A percentile compares a stretch with the other conserved stretches of the same genome.
Conservation (phyloP, 1,140 invertebrate genomes). For the Megalopta genalis region DNA sequence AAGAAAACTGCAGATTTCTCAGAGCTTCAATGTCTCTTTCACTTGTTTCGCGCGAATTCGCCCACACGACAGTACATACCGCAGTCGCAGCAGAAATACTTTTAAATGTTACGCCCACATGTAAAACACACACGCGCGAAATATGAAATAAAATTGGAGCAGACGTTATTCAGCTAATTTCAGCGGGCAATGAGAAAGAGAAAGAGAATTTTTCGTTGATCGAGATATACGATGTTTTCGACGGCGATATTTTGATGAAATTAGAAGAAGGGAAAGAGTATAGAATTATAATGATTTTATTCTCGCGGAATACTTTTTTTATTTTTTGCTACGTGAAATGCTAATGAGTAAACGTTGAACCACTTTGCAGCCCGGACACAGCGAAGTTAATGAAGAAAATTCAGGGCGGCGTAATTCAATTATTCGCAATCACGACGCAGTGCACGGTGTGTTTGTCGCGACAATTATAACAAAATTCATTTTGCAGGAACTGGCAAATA, state of each 20-base stretch:
- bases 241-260: background rate
- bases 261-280: background rate
- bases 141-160: too few species aligned
- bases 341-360: slow-evolving; percentile 38
- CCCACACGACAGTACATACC: background rate
- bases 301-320: slow-evolving; percentile 11
- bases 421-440: slow-evolving; percentile 54
- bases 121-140: background rate
- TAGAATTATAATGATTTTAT: slow-evolving; percentile 11
- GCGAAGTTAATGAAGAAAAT: slow-evolving; percentile 55
- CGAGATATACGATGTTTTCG: background rate
- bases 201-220: background rate
- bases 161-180: background rate
- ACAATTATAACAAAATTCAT: slow-evolving; percentile 53
- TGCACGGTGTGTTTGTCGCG: slow-evolving; percentile 41
- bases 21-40: too few species aligned
- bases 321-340: slow-evolving; percentile 32
- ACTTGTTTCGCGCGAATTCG: too few species aligned
- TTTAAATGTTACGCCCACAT: background rate
- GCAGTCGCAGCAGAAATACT: background rate
- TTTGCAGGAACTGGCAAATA: slow-evolving; percentile 21
- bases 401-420: slow-evolving; percentile 54
- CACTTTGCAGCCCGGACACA: background rate
- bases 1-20: too few species aligned
- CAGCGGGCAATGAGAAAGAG: too few species aligned